phyloP scores from a whole-genome alignment of 2,797 vertebrate genomes.

The Pogoniulus pusillus region DNA sequence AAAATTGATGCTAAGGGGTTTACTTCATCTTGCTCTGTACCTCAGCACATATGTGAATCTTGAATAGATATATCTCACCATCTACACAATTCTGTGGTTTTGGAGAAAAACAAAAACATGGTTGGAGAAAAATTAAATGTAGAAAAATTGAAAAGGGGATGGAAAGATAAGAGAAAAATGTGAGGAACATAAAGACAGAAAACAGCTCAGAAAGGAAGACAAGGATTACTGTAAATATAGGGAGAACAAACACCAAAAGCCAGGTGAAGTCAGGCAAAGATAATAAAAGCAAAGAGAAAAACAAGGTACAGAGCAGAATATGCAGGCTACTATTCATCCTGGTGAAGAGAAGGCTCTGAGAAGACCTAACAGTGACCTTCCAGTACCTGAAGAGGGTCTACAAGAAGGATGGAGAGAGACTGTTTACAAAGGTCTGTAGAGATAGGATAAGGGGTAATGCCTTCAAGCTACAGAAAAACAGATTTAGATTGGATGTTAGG shows the following conservation, averaged over 20 bases:
- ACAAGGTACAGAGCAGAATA: neutral
- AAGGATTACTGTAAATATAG: neutral
- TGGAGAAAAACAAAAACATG: neutral
- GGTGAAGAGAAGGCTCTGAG: too few relatives aligned
- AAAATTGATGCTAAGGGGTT: slow-evolving; percentile 30
- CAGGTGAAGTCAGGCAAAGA: neutral
- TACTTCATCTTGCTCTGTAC: slow-evolving; percentile 13
- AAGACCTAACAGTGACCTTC: too few relatives aligned
- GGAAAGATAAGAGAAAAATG: slow-evolving; percentile 19
- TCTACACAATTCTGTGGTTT: neutral
- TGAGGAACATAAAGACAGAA: neutral
- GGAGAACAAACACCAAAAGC: neutral
- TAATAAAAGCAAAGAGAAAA: neutral
- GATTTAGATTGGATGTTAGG: too few relatives aligned
- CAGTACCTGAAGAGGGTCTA: too few relatives aligned
- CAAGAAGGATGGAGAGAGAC: too few relatives aligned
- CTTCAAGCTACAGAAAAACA: too few relatives aligned
- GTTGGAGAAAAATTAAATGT: neutral
- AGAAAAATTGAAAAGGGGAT: neutral
- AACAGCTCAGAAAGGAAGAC: neutral
- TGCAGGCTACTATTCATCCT: neutral
- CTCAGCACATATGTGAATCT: neutral
- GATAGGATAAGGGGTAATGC: too few relatives aligned
- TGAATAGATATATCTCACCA: slow-evolving; percentile 13
- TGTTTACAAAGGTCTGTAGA: too few relatives aligned